Evolutionary conservation across 2,797 vertebrate genomes (phyloP), one percentile per base, ranked within the genome.

Genomic region (Urophycis tenuis): DNA sequence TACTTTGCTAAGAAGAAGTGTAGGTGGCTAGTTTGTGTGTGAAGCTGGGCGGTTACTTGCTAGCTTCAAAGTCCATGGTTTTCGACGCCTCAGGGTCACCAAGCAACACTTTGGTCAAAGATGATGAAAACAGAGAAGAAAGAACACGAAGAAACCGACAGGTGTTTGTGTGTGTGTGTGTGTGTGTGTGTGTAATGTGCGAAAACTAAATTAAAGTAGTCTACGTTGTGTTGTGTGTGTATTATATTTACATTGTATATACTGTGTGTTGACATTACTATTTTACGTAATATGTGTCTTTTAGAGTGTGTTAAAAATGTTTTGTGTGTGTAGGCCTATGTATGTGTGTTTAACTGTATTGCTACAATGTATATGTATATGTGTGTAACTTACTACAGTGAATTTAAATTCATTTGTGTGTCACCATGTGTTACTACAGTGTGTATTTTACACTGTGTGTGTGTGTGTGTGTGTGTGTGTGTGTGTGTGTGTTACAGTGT

Each of bases 401-500:
- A n/a, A n/a, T n/a, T n/a, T n/a, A n/a, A n/a, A n/a, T n/a, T n/a
- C n/a, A n/a, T n/a, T n/a, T n/a, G 72, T 30, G 72, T 73, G 73
- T 74, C 1, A 11, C 31, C 29, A 39, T 30, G 73, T 49, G 39
- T 49, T 36, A 36, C 36, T 36, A 36, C 36, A 49, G 17, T 64
- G 41, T 25, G 74, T 60, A n/a, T 34, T 17, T 19, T 19, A 34
- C 19, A 30, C 6, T n/a, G n/a, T 22, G 25, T 78, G 7, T 76
- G 11, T 75, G 67, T 73, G 80, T 79, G 75, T 89, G 90, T 77
- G 88, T 74, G 45, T 34, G 74, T 64, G 74, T 34, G 74, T 60
- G 49, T 25, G 49, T 75, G 74, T 30, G 60, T 39, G 60, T 36
- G 32, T 67, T 33, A 11, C 45, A 34, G 60, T 36, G 75, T 91